phyloP scores from a whole-genome alignment of 1,140 invertebrate genomes.

The Hestina assimilis region DNA sequence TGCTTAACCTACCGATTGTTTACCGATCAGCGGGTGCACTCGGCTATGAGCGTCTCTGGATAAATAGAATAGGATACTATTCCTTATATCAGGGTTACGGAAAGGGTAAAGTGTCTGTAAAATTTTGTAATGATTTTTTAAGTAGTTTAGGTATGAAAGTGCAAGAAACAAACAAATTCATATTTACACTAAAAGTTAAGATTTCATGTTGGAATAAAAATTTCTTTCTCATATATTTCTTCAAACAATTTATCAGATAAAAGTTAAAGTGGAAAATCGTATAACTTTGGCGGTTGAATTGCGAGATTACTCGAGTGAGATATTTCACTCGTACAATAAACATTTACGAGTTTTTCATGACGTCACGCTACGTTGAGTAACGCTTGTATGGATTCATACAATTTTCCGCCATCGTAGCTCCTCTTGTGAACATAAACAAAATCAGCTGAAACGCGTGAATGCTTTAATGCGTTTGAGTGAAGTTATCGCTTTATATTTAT shows the following conservation, averaged over 20 bases:
- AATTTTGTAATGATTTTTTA: too few species aligned
- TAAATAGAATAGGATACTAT: too few species aligned
- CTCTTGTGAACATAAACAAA: neutral
- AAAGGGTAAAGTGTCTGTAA: too few species aligned
- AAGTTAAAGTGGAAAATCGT: neutral
- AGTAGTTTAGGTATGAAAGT: too few species aligned
- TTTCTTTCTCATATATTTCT: neutral
- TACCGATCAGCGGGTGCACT: too few species aligned
- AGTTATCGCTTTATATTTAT: neutral
- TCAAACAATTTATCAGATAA: neutral
- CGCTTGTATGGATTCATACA: slow-evolving; percentile 6
- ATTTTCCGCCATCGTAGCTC: neutral
- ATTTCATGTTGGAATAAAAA: too few species aligned
- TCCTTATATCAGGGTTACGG: too few species aligned
- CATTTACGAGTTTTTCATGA: slow-evolving; percentile 10
- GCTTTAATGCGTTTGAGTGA: slow-evolving; percentile 6
- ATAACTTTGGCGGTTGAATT: neutral
- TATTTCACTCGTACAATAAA: slow-evolving; percentile 3
- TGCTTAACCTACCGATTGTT: too few species aligned
- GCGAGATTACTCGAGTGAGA: neutral
- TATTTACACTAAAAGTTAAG: neutral
- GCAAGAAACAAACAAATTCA: neutral
- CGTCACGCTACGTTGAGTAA: neutral
- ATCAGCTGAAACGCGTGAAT: neutral
- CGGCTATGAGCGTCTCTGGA: too few species aligned